These are phyloP conservation scores for Acleris literana DNA, from an alignment of 2,888 invertebrate genomes.

Conservation along the genomic window DNA sequence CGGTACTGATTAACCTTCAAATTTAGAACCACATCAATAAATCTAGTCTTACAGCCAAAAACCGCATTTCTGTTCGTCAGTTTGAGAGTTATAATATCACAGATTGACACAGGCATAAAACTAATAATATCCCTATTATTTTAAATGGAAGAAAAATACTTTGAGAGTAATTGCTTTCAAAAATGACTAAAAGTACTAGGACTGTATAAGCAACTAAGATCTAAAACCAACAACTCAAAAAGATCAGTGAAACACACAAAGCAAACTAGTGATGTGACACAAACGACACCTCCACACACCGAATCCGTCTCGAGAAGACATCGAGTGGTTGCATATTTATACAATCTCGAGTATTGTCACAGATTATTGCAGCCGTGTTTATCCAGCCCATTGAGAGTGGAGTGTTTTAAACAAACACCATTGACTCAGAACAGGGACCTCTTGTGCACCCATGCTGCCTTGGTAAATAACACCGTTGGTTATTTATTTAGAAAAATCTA, in stretches of 20 bases:
- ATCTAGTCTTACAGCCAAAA: too few relatives aligned
- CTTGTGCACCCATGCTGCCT: slow-evolving; percentile 61
- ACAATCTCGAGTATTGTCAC: slow-evolving; percentile 61
- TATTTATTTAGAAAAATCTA: slow-evolving; percentile 73
- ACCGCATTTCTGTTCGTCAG: too few relatives aligned
- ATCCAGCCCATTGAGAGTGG: slow-evolving; percentile 64
- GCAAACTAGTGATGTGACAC: slow-evolving; percentile 47
- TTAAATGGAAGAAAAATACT: too few relatives aligned
- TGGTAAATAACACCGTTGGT: slow-evolving; percentile 60
- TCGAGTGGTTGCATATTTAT: slow-evolving; percentile 47
- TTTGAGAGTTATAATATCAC: too few relatives aligned
- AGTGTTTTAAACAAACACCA: slow-evolving; percentile 77
- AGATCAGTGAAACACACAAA: slow-evolving; percentile 18
- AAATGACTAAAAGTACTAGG: neutral
- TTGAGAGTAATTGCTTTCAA: too few relatives aligned
- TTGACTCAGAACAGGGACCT: slow-evolving; percentile 65
- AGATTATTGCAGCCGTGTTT: slow-evolving; percentile 71
- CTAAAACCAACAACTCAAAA: slow-evolving; percentile 6
- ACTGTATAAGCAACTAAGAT: slow-evolving; percentile 3
- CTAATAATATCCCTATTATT: too few relatives aligned
- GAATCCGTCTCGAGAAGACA: slow-evolving; percentile 34
- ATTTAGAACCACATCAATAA: too few relatives aligned
- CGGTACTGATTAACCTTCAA: too few relatives aligned
- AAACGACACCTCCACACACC: slow-evolving; percentile 42
- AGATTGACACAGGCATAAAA: too few relatives aligned